Base-by-base conservation (phyloP, 2,888 invertebrate species). In the Marasmarcha lunaedactyla region DNA sequence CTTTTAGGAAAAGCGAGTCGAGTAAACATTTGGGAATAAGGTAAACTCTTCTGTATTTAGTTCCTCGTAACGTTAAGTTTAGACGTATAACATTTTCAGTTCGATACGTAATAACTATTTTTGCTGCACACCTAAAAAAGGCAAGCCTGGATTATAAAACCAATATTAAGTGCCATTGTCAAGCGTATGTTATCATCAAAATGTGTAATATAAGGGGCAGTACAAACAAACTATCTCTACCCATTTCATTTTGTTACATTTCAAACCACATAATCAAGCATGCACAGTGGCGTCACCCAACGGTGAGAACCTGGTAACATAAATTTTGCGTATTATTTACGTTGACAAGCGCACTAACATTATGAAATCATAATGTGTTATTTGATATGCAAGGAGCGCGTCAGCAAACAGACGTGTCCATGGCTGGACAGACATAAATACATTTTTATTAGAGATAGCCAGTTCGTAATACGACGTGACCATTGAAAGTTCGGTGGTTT, bases 301-400 rank as follows among this genome's bases (percentile, higher is more conserved):
- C 77, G 76, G 79, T 79, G 81, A 78, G 81, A 83, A 79, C 74
- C 70, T 74, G 73, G 74, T 77, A 79, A 79, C 81, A 83, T 83
- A 81, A 81, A 83, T 81, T 83, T 83, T 71, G 79, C 79, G 79
- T 79, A 83, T 83, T 81, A 81, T 79, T 78, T 78, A 78, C 66
- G 73, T 67, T 72, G 79, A 79, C 79, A 72, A 63, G 66, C 68
- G 68, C 69, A 77, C 72, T 61, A 77, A 77, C 72, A 63, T 77
- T 83, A 83, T 83, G 79, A 83, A 76, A 81, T 79, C 73, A 78
- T 83, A 83, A 83, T 81, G 65, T 46, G 45, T 49, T 59, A 59
- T 66, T 83, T 81, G 73, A 64, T 64, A 83, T 81, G 72, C 78
- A 52, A 47, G 49, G 46, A 52, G 57, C 48, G 52, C 47, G 57